phyloP scores from a whole-genome alignment of 1,140 invertebrate genomes.

The Caenorhabditis remanei region DNA sequence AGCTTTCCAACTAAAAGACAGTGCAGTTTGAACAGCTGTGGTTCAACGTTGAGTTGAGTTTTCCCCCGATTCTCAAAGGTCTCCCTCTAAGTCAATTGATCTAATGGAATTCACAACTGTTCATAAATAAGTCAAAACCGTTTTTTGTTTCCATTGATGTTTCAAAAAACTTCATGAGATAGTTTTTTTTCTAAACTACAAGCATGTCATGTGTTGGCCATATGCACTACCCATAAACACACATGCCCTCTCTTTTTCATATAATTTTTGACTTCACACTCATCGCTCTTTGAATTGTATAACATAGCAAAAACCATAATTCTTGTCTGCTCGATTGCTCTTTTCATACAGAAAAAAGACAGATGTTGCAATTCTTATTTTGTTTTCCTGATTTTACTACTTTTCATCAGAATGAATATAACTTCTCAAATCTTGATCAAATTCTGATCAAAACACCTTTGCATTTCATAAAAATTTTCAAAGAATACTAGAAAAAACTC shows the following conservation, averaged over 20 bases:
- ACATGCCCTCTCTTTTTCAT: background rate
- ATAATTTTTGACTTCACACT: background rate
- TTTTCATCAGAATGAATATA: too few relatives aligned
- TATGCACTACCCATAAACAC: conserved; percentile 27
- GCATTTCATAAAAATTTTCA: background rate
- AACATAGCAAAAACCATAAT: conserved; percentile 16
- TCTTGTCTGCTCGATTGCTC: background rate
- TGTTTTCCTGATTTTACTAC: too few relatives aligned
- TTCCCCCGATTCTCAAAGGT: too few relatives aligned
- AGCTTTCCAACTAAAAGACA: too few relatives aligned
- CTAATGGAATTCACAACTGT: too few relatives aligned
- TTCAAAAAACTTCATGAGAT: background rate
- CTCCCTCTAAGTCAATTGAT: too few relatives aligned
- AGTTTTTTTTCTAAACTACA: background rate
- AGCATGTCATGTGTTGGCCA: background rate
- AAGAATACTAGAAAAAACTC: background rate
- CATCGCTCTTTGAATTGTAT: background rate
- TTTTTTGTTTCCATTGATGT: background rate
- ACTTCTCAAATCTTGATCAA: too few relatives aligned
- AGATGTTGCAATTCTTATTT: too few relatives aligned
- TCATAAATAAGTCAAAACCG: background rate
- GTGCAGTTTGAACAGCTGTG: too few relatives aligned
- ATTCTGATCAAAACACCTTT: too few relatives aligned
- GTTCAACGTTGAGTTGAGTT: too few relatives aligned
- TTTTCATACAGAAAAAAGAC: background rate